A percentile compares a stretch with the other conserved stretches of the same genome.
phyloP scores from a whole-genome alignment of 2,888 invertebrate genomes.

The Yponomeuta malinellus region DNA sequence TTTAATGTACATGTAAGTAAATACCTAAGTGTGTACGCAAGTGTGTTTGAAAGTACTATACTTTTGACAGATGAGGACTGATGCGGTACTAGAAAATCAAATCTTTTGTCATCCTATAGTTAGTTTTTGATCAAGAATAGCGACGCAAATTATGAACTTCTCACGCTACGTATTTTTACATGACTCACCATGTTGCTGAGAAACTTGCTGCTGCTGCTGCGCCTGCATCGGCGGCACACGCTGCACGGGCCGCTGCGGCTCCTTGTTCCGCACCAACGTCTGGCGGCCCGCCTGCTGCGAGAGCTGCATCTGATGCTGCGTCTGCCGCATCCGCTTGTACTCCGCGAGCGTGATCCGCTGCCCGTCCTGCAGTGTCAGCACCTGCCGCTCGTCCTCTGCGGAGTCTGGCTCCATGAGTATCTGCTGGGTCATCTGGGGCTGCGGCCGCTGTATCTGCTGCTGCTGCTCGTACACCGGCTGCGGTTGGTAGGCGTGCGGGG shows the following conservation, averaged over 20 bases:
- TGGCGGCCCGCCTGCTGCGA: constrained; percentile 53
- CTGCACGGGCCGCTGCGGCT: constrained; percentile 63
- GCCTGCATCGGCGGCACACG: constrained; percentile 67
- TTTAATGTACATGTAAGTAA: too few relatives aligned
- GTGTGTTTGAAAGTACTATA: too few relatives aligned
- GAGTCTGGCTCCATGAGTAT: constrained; percentile 53
- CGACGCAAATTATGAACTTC: too few relatives aligned
- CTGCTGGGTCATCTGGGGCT: constrained; percentile 20
- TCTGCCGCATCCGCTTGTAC: constrained; percentile 56
- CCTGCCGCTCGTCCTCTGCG: constrained; percentile 57
- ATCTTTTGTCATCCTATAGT: too few relatives aligned
- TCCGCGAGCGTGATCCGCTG: constrained; percentile 66
- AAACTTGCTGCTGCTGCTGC: constrained; percentile 36
- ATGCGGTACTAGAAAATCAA: too few relatives aligned
- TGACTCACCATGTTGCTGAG: constrained; percentile 24
- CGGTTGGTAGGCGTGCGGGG: constrained; percentile 26
- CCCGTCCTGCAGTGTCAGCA: constrained; percentile 56
- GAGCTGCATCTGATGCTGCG: constrained; percentile 49
- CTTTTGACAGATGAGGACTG: too few relatives aligned
- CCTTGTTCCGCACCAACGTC: constrained; percentile 65
- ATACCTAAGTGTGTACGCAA: too few relatives aligned
- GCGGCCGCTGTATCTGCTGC: constrained; percentile 36
- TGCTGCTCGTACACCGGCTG: constrained; percentile 40
- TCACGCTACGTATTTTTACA: background rate
- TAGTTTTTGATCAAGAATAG: too few relatives aligned